Evolutionary conservation across 1,140 invertebrate species (phyloP).

Genomic region (Nasonia longicornis): DNA sequence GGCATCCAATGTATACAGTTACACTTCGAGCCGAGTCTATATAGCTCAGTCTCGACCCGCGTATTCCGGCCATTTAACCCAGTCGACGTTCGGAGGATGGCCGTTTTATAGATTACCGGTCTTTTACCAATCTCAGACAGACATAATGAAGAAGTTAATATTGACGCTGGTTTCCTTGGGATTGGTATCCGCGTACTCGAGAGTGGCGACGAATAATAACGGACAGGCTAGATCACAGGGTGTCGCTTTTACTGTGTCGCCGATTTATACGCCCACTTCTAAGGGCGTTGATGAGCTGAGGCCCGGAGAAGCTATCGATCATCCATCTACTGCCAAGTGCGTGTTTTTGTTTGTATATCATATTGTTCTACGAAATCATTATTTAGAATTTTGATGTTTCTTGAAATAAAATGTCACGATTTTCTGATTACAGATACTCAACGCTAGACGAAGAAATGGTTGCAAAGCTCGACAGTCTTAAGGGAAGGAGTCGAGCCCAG

Average conservation of each 20-base stretch:
- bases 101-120: neutral
- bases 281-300: conserved; percentile 43
- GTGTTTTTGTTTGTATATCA: neutral
- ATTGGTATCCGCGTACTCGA: neutral
- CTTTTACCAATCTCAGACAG: neutral
- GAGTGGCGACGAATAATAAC: neutral
- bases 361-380: neutral
- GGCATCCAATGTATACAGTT: neutral
- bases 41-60: neutral
- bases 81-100: neutral
- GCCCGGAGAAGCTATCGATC: conserved; percentile 59
- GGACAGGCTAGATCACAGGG: conserved; percentile 47
- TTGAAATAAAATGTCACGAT: too few relatives aligned
- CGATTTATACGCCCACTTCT: conserved; percentile 50
- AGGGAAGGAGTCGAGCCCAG: conserved; percentile 52
- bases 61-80: neutral
- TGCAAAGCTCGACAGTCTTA: conserved; percentile 50
- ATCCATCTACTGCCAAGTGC: conserved; percentile 53
- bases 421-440: conserved; percentile 54
- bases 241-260: conserved; percentile 56
- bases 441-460: conserved; percentile 57
- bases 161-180: neutral
- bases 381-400: too few relatives aligned
- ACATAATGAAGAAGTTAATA: neutral
- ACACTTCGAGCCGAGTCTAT: conserved; percentile 36